A percentile compares a stretch with the other conserved stretches of the same genome.
Conservation (phyloP, 2,888 invertebrate species). For the Zonitis immaculata region DNA sequence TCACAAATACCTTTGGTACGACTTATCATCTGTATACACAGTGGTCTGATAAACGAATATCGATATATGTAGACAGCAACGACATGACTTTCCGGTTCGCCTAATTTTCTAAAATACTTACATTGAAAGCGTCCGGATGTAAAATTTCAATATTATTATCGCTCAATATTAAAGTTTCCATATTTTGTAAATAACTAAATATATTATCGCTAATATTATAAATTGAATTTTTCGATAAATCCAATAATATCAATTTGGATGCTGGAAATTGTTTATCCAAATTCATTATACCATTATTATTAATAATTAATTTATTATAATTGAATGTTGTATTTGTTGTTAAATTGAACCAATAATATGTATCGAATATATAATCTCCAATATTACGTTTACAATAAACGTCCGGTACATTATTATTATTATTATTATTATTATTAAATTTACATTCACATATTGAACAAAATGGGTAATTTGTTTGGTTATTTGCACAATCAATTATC, state of each 20-base stretch:
- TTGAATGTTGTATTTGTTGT: slow-evolving; percentile 32
- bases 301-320: slow-evolving; percentile 23
- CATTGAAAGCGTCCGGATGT: slow-evolving; percentile 64
- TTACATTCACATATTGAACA: slow-evolving; percentile 56
- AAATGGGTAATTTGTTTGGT: slow-evolving; percentile 33
- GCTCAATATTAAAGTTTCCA: slow-evolving; percentile 64
- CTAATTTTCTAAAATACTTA: too few species aligned
- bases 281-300: slow-evolving; percentile 25
- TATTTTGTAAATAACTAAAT: slow-evolving; percentile 59
- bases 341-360: slow-evolving; percentile 48
- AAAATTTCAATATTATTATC: slow-evolving; percentile 62
- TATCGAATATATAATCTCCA: slow-evolving; percentile 48
- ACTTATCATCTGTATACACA: too few species aligned
- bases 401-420: slow-evolving; percentile 42
- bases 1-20: too few species aligned
- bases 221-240: slow-evolving; percentile 62
- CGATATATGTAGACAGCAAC: too few species aligned
- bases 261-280: slow-evolving; percentile 49
- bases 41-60: too few species aligned
- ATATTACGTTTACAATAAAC: slow-evolving; percentile 55
- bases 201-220: slow-evolving; percentile 56
- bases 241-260: slow-evolving; percentile 53
- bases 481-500: too few species aligned
- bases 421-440: too few species aligned
- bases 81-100: too few species aligned